Base-by-base conservation (phyloP, 1,140 invertebrate species). In the Aphidius gifuensis region DNA sequence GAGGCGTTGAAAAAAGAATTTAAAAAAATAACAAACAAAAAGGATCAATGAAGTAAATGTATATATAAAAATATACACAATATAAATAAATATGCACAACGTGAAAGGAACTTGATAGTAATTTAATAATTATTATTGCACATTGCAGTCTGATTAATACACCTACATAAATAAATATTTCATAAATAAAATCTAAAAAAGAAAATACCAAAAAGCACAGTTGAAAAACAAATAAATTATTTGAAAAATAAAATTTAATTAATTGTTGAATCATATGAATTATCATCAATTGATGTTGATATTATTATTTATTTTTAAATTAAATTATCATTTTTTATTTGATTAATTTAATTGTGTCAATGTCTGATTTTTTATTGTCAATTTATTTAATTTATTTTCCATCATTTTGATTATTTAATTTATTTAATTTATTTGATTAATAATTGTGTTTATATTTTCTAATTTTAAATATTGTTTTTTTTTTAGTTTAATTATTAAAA, bases 71-170 rank as follows among this genome's bases (percentile, higher is more conserved):
- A 32, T 32, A 32, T 32, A 32, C 23, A 32, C 2, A 32, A 32
- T 32, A 32, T 3, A 32, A 3, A 32, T 32, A 32, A 2, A 32
- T 32, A 4, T 32, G 21, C 9, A 53, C 9, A 38, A 38, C 42
- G 55, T 57, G 55, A 57, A 57, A 57, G 55, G 55, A 43, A 57
- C 55, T 53, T 50, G 8, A 21, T 53, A 61, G 4, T 38, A 16
- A 16, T 16, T 16, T 16, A 16, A 11, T 55, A 7, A 42, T n/a
- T 43, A 32, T 32, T 32, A 32, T 32, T 32, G 0, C 23, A 32
- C 23, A 32, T 4, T 44, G 48, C 40, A 60, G 40, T 48, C 45
- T 45, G 32, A 16, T 5, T 38, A 9, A 9, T 49, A 5, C 47
- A 49, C 47, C 9, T 16, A 16, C 16, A 16, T 16, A 16, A 16